These are phyloP conservation scores for Macrosiphum euphorbiae DNA, from an alignment of 2,888 invertebrate genomes.

Conservation along the genomic window DNA sequence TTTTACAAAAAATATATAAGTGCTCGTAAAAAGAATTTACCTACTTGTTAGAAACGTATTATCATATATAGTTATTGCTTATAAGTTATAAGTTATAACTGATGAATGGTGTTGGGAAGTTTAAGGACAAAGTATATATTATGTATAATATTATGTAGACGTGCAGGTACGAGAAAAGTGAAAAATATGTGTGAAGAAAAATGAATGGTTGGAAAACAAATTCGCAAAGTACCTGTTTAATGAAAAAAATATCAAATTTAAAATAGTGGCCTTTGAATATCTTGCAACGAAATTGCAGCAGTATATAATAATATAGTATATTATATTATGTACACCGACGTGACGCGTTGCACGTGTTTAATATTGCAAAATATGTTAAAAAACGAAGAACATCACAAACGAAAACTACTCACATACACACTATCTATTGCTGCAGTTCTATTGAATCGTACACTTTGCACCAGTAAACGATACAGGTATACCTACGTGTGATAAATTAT, in stretches of 20 bases:
- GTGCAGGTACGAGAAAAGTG: background rate
- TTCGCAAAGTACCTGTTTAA: background rate
- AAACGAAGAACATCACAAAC: background rate
- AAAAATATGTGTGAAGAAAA: too few species aligned
- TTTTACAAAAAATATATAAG: background rate
- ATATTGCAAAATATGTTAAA: background rate
- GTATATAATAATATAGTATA: background rate
- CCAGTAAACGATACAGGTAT: background rate
- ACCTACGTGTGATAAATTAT: background rate
- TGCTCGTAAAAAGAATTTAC: background rate
- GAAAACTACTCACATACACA: background rate
- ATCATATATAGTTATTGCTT: background rate
- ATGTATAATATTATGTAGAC: too few species aligned
- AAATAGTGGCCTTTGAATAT: background rate
- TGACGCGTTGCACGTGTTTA: background rate
- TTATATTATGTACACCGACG: background rate
- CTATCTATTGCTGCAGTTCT: background rate
- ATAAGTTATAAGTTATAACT: background rate
- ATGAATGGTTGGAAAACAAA: background rate
- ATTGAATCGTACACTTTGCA: background rate
- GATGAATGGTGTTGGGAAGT: background rate
- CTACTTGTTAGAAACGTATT: background rate
- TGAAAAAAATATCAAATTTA: background rate
- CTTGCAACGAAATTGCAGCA: background rate
- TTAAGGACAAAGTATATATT: background rate